These are phyloP conservation scores for Leptinotarsa lineolata DNA, from an alignment of 1,140 invertebrate species.

Conservation along the genomic window DNA sequence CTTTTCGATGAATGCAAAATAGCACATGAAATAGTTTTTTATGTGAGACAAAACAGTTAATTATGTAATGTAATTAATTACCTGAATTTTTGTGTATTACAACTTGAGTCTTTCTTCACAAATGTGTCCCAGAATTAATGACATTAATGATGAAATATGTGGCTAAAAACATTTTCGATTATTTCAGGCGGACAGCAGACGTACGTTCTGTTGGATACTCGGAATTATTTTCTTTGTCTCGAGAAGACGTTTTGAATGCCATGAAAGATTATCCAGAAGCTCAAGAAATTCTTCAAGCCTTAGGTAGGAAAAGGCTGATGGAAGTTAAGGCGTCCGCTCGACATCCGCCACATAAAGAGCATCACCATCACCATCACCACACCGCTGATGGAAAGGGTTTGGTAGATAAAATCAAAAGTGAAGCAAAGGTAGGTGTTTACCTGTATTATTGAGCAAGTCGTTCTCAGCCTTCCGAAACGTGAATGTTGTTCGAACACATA, in stretches of 20 bases:
- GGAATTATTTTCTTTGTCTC: slow-evolving; percentile 90
- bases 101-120: not conserved
- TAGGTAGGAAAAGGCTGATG: slow-evolving; percentile 85
- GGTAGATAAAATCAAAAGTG: slow-evolving; percentile 78
- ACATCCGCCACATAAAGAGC: slow-evolving; percentile 54
- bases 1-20: no score
- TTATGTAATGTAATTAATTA: no score
- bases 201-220: slow-evolving; percentile 95
- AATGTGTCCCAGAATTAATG: not conserved
- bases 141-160: no score
- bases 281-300: slow-evolving; percentile 86
- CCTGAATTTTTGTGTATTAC: not conserved
- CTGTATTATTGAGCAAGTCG: not conserved
- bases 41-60: no score
- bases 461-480: no score
- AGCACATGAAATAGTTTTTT: no score
- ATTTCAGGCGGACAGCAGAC: slow-evolving; percentile 86
- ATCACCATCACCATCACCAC: slow-evolving; percentile 36
- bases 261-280: slow-evolving; percentile 98
- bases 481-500: no score
- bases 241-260: slow-evolving; percentile 91
- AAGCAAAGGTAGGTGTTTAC: slow-evolving; percentile 71
- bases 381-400: slow-evolving; percentile 63
- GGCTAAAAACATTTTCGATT: not conserved
- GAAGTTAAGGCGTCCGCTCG: slow-evolving; percentile 66